These are phyloP conservation scores for Pilophorus perplexus DNA, from an alignment of 2,888 invertebrate species.

Conservation along the genomic window DNA sequence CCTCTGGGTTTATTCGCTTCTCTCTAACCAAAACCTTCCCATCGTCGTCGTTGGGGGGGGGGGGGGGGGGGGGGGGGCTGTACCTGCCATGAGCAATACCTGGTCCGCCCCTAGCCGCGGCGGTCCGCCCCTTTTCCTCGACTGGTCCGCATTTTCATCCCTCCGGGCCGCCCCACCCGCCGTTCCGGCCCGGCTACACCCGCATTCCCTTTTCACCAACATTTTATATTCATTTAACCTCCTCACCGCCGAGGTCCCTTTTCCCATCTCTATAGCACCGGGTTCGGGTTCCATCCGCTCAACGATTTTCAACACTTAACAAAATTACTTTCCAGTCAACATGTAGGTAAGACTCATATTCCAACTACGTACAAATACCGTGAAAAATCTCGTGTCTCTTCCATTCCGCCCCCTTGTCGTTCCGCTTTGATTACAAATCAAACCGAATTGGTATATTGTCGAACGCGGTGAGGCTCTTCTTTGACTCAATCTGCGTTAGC, in stretches of 20 bases:
- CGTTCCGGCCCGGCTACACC: background rate
- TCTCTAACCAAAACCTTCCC: background rate
- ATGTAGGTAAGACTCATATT: slow-evolving; percentile 2
- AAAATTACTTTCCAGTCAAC: slow-evolving; percentile 18
- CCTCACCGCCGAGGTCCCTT: background rate
- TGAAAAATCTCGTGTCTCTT: no score
- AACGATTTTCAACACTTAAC: slow-evolving; percentile 24
- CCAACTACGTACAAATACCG: no score
- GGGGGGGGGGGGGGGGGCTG: no score
- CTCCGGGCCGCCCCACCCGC: background rate
- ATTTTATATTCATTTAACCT: slow-evolving; percentile 32
- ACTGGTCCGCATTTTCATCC: background rate
- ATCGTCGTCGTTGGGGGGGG: no score
- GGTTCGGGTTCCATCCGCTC: slow-evolving; percentile 15
- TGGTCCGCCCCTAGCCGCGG: background rate
- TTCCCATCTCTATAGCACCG: background rate
- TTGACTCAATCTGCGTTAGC: no score
- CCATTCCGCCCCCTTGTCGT: no score
- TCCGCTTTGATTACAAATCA: no score
- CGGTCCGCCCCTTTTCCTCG: background rate
- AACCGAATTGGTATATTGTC: no score
- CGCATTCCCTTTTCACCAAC: background rate
- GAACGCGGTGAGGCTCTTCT: no score
- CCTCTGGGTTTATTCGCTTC: slow-evolving; percentile 22
- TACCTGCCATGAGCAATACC: slow-evolving; percentile 34